These are phyloP conservation scores for Metellina segmentata DNA, from an alignment of 2,888 invertebrate species.

Conservation along the genomic window DNA sequence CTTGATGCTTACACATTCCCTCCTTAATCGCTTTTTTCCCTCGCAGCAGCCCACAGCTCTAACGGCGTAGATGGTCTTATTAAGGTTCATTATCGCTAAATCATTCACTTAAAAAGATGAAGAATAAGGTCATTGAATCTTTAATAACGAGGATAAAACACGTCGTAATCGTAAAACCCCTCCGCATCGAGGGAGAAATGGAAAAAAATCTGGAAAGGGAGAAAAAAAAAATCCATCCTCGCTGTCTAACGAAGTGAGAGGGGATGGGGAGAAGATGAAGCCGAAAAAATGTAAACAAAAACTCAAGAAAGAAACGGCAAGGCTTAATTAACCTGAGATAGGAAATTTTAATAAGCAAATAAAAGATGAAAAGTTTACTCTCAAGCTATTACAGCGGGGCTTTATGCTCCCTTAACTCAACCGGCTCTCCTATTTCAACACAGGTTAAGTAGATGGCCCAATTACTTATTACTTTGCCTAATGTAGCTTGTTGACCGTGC, in stretches of 20 bases:
- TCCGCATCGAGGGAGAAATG: background rate
- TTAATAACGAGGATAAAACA: constrained; percentile 74
- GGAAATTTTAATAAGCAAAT: constrained; percentile 74
- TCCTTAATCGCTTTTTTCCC: constrained; percentile 35
- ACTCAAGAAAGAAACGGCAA: background rate
- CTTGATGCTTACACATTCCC: background rate
- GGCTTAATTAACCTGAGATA: constrained; percentile 72
- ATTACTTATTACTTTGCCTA: constrained; percentile 70
- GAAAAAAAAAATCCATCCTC: background rate
- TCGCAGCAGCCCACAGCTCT: constrained; percentile 16
- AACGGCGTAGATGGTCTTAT: constrained; percentile 59
- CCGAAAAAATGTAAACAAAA: constrained; percentile 32
- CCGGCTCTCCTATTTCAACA: constrained; percentile 51
- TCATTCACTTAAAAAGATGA: constrained; percentile 69
- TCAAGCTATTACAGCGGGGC: constrained; percentile 42
- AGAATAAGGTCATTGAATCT: constrained; percentile 69
- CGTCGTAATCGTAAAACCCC: constrained; percentile 63
- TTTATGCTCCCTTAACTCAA: constrained; percentile 45
- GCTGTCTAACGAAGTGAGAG: constrained; percentile 36
- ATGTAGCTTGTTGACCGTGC: constrained; percentile 53
- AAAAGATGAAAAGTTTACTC: constrained; percentile 60
- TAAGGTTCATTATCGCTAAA: constrained; percentile 69
- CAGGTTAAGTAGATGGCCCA: constrained; percentile 52
- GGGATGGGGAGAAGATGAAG: constrained; percentile 35
- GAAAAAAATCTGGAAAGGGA: constrained; percentile 16